Evolutionary conservation across 2,797 vertebrate genomes (phyloP), one percentile per base, ranked within the genome.

Genomic region (Carcharodon carcharias): DNA sequence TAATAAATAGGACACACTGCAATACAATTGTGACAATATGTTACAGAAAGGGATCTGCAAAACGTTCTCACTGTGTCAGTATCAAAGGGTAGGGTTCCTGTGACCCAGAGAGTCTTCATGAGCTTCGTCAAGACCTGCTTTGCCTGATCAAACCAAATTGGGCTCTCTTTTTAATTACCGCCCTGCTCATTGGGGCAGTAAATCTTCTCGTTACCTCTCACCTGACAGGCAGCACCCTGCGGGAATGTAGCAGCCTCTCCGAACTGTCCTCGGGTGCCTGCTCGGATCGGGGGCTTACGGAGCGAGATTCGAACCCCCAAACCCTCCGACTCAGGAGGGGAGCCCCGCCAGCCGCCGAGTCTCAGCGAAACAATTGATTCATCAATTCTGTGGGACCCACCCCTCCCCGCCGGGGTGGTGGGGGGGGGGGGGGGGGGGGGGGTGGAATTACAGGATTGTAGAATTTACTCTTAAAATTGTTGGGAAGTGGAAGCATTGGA

Each of bases 1-100:
- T 95, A 95, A 95, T 95, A 95, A 95, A 95, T 77, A 95, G 67
- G 50, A 95, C 16, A 95, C 50, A 95, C 50, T 77, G 69, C 69
- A 95, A 56, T 63, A 95, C 69, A 31, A 73, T 54, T 56, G 67
- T 50, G 94, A 73, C 94, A 56, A n/a, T 67, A 94, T 95, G 18
- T 95, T 58, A 73, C 94, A 95, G 94, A 7, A 77, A 28, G 9
- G 31, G 77, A 35, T 71, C 94, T n/a, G 50, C 56, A 95, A 95
- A 40, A 12, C 45, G 8, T 31, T 92, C 56, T 95, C 69, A n/a
- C 56, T 92, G 89, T 58, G 16, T n/a, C 35, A 92, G 31, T 63
- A 92, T 92, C 58, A 63, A 92, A 92, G 56, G 69, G 16, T 1
- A 14, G 92, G 11, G 50, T 77, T 94, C 21, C 4, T 69, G 69